Conservation (phyloP, 2,888 invertebrate species). For the Magallana nippona region DNA sequence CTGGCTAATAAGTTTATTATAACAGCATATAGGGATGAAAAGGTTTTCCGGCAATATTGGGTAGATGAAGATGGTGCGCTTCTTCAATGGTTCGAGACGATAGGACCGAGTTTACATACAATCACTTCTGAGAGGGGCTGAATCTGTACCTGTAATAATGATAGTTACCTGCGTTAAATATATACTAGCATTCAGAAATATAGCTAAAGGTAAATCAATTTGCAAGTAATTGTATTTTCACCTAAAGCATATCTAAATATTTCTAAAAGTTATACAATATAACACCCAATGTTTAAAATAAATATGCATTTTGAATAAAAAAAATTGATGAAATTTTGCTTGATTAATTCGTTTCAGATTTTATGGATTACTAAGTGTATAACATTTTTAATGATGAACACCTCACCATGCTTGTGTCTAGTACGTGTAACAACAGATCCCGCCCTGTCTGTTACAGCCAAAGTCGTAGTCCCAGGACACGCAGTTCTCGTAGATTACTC, state of each 20-base stretch:
- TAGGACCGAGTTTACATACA: constrained; percentile 9
- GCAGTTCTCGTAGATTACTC: constrained; percentile 32
- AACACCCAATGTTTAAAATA: no score
- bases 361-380: no score
- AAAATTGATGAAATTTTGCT: no score
- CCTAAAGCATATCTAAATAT: no score
- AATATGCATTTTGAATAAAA: no score
- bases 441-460: constrained; percentile 40
- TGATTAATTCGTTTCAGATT: no score
- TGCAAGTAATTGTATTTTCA: no score
- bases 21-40: neutral
- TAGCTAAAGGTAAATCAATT: no score
- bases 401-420: neutral
- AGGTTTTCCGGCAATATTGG: constrained; percentile 9
- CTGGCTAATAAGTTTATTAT: constrained; percentile 18
- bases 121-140: constrained; percentile 4
- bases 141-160: neutral
- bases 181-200: no score
- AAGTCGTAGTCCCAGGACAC: constrained; percentile 37
- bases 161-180: neutral
- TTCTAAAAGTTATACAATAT: no score
- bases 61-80: constrained; percentile 1
- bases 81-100: constrained; percentile 24
- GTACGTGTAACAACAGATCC: constrained; percentile 28
- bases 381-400: no score